A percentile compares a stretch with the other conserved stretches of the same genome.
Evolutionary conservation across 23 tunicate genomes (phyloP).

Genomic region (Phallusia fumigata): DNA sequence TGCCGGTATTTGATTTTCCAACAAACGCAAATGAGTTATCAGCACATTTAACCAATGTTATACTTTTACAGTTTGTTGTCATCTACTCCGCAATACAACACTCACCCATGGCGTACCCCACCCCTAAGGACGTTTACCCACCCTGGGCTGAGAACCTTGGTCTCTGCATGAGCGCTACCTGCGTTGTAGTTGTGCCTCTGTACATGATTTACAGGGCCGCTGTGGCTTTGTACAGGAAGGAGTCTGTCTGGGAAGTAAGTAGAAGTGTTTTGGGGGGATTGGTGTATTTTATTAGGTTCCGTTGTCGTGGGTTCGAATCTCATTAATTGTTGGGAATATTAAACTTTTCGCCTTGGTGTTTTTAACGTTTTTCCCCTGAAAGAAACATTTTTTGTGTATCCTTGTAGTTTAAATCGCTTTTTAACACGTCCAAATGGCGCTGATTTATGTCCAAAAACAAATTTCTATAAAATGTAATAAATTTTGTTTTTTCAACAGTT

Average conservation of each 20-base stretch:
- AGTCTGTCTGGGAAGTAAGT: conserved; percentile 8
- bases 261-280: too few relatives aligned
- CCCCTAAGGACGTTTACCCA: conserved; percentile 22
- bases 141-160: conserved; percentile 47
- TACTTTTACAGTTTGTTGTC: conserved; percentile 23
- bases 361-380: too few relatives aligned
- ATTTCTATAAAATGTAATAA: too few relatives aligned
- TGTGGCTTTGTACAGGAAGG: conserved; percentile 7
- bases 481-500: background rate
- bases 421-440: too few relatives aligned
- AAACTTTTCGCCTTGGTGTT: too few relatives aligned
- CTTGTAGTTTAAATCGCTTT: too few relatives aligned
- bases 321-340: too few relatives aligned
- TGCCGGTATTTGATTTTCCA: background rate
- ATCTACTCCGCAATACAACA: conserved; percentile 34
- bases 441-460: too few relatives aligned
- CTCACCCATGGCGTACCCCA: conserved; percentile 13
- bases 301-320: too few relatives aligned
- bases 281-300: too few relatives aligned
- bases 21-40: background rate
- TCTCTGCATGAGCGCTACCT: conserved; percentile 37
- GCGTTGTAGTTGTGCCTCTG: conserved; percentile 35
- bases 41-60: too few relatives aligned
- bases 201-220: conserved; percentile 30
- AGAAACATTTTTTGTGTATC: too few relatives aligned